phyloP scores from a whole-genome alignment of 2,797 vertebrate genomes.

The Poeciliopsis gracilis region DNA sequence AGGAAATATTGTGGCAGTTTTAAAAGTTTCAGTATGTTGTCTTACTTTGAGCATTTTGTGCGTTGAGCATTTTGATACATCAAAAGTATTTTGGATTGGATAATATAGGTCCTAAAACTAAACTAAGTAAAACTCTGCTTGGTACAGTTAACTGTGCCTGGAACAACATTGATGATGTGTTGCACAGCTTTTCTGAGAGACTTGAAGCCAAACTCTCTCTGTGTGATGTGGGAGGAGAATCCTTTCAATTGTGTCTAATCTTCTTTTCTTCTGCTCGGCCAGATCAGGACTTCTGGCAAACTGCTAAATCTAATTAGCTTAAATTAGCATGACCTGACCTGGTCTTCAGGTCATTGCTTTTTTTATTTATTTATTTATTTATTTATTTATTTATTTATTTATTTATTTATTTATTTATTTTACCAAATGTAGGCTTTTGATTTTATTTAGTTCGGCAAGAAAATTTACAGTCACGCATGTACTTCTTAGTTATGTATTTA shows the following conservation, averaged over 20 bases:
- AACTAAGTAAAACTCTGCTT: not conserved
- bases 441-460: not conserved
- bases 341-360: not conserved
- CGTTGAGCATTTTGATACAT: not conserved
- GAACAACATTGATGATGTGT: not conserved
- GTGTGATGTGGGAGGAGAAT: not conserved
- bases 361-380: not conserved
- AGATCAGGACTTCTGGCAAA: slow-evolving; percentile 18
- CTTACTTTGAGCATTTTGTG: not conserved
- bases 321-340: not conserved
- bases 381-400: no score
- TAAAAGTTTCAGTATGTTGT: not conserved
- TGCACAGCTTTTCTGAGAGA: not conserved
- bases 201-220: not conserved
- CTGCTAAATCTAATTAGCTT: not conserved
- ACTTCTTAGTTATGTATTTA: not conserved
- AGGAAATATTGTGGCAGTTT: not conserved
- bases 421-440: not conserved
- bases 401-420: not conserved
- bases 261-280: not conserved
- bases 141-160: not conserved
- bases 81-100: not conserved
- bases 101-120: not conserved
- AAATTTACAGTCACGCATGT: not conserved
- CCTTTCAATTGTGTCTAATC: slow-evolving; percentile 24